Evolutionary conservation across 2,888 invertebrate genomes (phyloP), one percentile per base, ranked within the genome.

Genomic region (Agriopis aurantiaria): DNA sequence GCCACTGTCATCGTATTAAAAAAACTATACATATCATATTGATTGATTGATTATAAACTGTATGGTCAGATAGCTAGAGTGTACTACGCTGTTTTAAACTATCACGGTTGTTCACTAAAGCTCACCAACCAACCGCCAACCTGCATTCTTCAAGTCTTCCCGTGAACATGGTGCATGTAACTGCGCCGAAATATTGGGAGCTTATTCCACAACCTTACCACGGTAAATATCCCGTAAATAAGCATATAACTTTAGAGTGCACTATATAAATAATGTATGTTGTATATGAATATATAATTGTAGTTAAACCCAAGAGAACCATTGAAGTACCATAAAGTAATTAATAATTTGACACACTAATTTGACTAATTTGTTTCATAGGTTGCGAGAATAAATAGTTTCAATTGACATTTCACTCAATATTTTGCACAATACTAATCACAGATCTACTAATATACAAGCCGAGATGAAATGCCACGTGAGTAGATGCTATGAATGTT

Each of bases 391-490:
- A 40, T 40, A 55, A 40, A 33, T 8, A 51, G 56, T 33, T 57
- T 63, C 57, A 63, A 60, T 60, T 60, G 69, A 60, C 69, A 69
- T 69, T 69, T 69, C 51, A 64, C 41, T 60, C 55, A 33, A 55
- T 45, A 49, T 33, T 60, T 69, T 59, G 59, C 63, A 59, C 55
- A 64, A 68, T 63, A 12, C 45, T n/a, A n/a, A n/a, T n/a, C n/a
- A n/a, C n/a, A n/a, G n/a, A n/a, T n/a, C n/a, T n/a, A n/a, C n/a
- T 40, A 51, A 58, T 53, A 43, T 55, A 49, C 14, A 14, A 40
- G 33, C 4, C 2, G 33, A 43, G 43, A 52, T 61, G 56, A 65
- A 45, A 58, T 23, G 10, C 43, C 56, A 12, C 40, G 7, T n/a
- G n/a, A 40, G 55, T 49, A n/a, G 3, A 49, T 8, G n/a, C 8